Evolutionary conservation across 2,888 invertebrate genomes (phyloP).

Genomic region (Rhingia campestris): DNA sequence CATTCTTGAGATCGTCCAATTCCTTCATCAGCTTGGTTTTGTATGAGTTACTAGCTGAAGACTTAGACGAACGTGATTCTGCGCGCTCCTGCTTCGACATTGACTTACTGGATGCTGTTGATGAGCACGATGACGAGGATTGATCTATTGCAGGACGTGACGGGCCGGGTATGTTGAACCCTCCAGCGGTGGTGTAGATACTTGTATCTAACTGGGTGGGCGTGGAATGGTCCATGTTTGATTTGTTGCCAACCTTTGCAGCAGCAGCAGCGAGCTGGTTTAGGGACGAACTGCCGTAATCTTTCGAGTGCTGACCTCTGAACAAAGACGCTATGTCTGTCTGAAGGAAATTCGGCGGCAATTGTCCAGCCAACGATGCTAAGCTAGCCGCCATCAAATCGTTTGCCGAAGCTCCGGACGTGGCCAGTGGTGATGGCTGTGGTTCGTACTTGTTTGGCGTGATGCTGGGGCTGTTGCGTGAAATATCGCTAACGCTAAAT

Average conservation of each 20-base stretch:
- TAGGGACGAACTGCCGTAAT: conserved; percentile 80
- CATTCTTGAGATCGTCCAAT: conserved; percentile 82
- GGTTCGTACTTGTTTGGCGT: conserved; percentile 81
- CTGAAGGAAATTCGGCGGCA: conserved; percentile 81
- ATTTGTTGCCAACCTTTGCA: conserved; percentile 80
- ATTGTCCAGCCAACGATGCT: conserved; percentile 81
- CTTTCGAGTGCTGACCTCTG: conserved; percentile 80
- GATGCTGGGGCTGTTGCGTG: conserved; percentile 81
- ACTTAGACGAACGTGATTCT: conserved; percentile 79
- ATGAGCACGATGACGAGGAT: conserved; percentile 66
- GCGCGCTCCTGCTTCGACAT: conserved; percentile 76
- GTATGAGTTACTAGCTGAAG: conserved; percentile 80
- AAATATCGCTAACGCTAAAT: conserved; percentile 81
- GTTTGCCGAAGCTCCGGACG: conserved; percentile 77
- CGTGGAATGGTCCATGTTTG: conserved; percentile 75
- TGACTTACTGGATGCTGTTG: conserved; percentile 79
- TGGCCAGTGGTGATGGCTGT: conserved; percentile 67
- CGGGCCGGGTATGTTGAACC: conserved; percentile 64
- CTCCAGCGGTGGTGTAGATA: conserved; percentile 53
- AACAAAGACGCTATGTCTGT: conserved; percentile 80
- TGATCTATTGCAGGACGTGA: conserved; percentile 60
- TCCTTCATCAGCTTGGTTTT: conserved; percentile 82
- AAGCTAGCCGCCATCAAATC: conserved; percentile 82
- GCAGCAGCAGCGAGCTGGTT: conserved; percentile 82
- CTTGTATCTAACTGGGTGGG: conserved; percentile 46